Base-by-base conservation (phyloP, 2,113 vertebrate genomes). In the Psephotus haematonotus region DNA sequence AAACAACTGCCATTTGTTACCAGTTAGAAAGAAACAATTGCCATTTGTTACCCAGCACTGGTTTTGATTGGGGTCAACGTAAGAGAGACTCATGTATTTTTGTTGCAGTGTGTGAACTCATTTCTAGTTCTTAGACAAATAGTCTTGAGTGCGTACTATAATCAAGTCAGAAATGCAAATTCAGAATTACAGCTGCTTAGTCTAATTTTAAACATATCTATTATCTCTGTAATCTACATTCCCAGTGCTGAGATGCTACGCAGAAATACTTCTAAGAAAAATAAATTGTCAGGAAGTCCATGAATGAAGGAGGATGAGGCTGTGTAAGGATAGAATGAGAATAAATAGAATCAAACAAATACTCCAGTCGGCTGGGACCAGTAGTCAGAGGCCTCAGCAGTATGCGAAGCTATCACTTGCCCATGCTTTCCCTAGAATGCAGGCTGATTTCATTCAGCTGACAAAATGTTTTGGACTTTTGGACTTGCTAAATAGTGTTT, bases 151-250 rank as follows among this genome's bases (percentile, higher is more conserved):
- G 82, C 91, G 88, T 93, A 90, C 94, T 97, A 95, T 93, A 95
- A 97, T 97, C 76, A 93, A 94, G 94, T 83, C 92, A 86, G 88
- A 88, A 92, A 95, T 92, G 94, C 88, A 96, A 97, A 97, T 97
- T 44, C 86, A 37, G 88, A 86, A 86, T 94, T 94, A 90, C 95
- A 96, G 94, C 96, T 97, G 94, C 96, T 90, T 68, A 55, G 86
- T 78, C 95, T 97, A 96, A 96, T 97, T 97, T 96, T 95, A 95
- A 96, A 88, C 5, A 1, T 90, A 49, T 78, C 92, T 28, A 74
- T 93, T 96, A 93, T 95, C 88, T 80, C 68, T 79, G 41, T 94
- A 78, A 94, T 94, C 82, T 93, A 5, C 94, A 63, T 70, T 86
- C 83, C 31, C 86, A 53, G 76, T 2, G 68, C 88, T 67, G 52